Percentiles rank a stretch among this genome's conserved stretches.
Conservation (phyloP, 1,140 invertebrate species). For the Nasonia giraulti region DNA sequence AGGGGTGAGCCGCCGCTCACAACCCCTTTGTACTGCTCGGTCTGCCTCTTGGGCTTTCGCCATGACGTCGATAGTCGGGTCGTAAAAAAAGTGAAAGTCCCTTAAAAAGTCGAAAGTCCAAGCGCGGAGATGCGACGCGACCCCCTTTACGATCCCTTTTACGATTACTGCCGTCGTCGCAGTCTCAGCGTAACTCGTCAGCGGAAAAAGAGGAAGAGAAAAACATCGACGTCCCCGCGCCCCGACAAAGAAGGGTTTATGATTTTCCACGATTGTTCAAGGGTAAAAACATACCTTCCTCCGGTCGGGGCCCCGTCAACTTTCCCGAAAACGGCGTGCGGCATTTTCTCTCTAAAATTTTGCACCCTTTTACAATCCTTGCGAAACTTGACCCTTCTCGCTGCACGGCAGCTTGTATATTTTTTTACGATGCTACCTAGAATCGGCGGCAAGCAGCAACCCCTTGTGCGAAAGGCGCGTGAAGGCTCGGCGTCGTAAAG, state of each 20-base stretch:
- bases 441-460: slow-evolving; percentile 53
- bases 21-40: slow-evolving; percentile 65
- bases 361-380: slow-evolving; percentile 67
- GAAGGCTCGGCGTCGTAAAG: slow-evolving; percentile 55
- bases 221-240: slow-evolving; percentile 53
- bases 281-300: slow-evolving; percentile 54
- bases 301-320: slow-evolving; percentile 11
- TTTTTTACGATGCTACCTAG: slow-evolving; percentile 67
- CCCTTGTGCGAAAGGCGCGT: slow-evolving; percentile 54
- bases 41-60: neutral
- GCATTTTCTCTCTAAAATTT: slow-evolving; percentile 46
- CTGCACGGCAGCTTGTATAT: slow-evolving; percentile 18
- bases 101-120: slow-evolving; percentile 55
- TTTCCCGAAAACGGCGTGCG: slow-evolving; percentile 21
- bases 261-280: slow-evolving; percentile 60
- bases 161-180: slow-evolving; percentile 35
- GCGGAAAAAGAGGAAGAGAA: slow-evolving; percentile 54
- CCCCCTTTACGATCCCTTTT: slow-evolving; percentile 60
- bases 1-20: slow-evolving; percentile 59
- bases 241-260: slow-evolving; percentile 65
- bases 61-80: neutral
- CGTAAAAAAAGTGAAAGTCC: slow-evolving; percentile 60
- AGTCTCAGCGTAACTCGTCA: neutral
- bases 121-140: neutral
- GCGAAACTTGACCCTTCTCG: slow-evolving; percentile 63